Percentiles rank a stretch among this genome's conserved stretches.
phyloP scores from a whole-genome alignment of 92 coral and sea anemone genomes.

The Epizoanthus fatuus region DNA sequence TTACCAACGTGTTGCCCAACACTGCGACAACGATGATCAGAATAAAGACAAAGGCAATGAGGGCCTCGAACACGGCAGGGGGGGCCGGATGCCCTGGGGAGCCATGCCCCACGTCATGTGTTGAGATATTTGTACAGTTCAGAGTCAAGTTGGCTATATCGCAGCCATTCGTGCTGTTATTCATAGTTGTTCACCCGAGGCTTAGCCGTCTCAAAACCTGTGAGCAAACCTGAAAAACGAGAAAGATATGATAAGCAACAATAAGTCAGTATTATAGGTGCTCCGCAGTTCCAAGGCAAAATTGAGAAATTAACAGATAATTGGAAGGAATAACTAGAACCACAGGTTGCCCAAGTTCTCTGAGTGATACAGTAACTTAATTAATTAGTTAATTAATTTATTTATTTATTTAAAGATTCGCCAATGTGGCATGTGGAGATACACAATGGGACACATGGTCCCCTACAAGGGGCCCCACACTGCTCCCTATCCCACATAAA shows the following conservation, averaged over 20 bases:
- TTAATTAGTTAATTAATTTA: too few relatives aligned
- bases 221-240: background rate
- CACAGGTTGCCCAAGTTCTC: too few relatives aligned
- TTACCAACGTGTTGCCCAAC: constrained; percentile 72
- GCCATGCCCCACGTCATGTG: background rate
- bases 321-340: too few relatives aligned
- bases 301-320: too few relatives aligned
- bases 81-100: background rate
- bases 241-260: background rate
- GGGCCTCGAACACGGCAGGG: constrained; percentile 34
- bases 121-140: constrained; percentile 6
- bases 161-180: constrained; percentile 24
- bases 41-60: constrained; percentile 41
- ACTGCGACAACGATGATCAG: constrained; percentile 71
- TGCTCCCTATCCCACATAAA: too few relatives aligned
- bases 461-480: too few relatives aligned
- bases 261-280: too few relatives aligned
- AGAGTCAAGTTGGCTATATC: background rate
- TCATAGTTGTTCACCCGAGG: background rate
- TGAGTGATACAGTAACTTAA: too few relatives aligned
- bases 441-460: too few relatives aligned
- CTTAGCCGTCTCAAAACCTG: background rate
- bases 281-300: too few relatives aligned
- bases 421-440: too few relatives aligned
- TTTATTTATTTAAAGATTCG: too few relatives aligned